A percentile compares a stretch with the other conserved stretches of the same genome.
These are phyloP conservation scores for Epirrita christyi DNA, from an alignment of 2,888 invertebrate genomes.

Conservation along the genomic window DNA sequence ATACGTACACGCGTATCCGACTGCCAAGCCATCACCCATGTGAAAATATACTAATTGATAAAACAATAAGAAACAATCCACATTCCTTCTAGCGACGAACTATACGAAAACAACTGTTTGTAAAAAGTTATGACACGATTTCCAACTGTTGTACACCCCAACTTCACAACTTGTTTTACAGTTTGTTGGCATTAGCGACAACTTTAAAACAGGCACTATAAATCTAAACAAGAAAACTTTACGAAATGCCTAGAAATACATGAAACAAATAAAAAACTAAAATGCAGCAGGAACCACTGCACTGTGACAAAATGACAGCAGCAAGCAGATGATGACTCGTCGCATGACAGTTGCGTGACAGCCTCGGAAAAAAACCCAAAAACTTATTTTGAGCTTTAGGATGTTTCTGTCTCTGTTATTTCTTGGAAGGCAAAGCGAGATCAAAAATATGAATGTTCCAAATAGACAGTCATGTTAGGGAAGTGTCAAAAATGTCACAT, in stretches of 20 bases:
- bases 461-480: slow-evolving; percentile 3
- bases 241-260: slow-evolving; percentile 62
- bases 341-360: slow-evolving; percentile 27
- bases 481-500: slow-evolving; percentile 36
- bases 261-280: slow-evolving; percentile 81
- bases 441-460: slow-evolving; percentile 5
- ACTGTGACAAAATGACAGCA: slow-evolving; percentile 59
- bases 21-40: slow-evolving; percentile 85
- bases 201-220: slow-evolving; percentile 55
- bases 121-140: slow-evolving; percentile 79
- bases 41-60: slow-evolving; percentile 75
- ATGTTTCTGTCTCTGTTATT: slow-evolving; percentile 16
- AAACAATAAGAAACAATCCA: slow-evolving; percentile 73
- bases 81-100: slow-evolving; percentile 74
- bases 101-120: slow-evolving; percentile 72
- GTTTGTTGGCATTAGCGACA: slow-evolving; percentile 64
- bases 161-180: slow-evolving; percentile 53
- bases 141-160: slow-evolving; percentile 61
- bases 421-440: slow-evolving; percentile 3
- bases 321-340: slow-evolving; percentile 35
- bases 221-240: slow-evolving; percentile 69
- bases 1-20: slow-evolving; percentile 81
- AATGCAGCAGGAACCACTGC: slow-evolving; percentile 62
- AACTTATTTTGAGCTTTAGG: slow-evolving; percentile 1
- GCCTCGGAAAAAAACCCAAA: background rate